Conservation (phyloP, 2,888 invertebrate genomes). For the Dicycla oo region DNA sequence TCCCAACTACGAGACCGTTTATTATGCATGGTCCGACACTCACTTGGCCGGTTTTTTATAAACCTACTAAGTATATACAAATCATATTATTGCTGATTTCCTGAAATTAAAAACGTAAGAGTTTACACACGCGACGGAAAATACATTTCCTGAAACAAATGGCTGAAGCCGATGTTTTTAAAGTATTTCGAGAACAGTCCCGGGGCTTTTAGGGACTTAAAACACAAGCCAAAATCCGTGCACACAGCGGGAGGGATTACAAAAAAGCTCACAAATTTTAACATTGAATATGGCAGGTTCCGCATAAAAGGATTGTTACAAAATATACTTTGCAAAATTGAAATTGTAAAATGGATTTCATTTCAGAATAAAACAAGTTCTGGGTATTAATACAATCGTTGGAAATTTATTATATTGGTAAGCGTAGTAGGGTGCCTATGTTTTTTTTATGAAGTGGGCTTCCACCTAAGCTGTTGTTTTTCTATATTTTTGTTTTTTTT, state of each 20-base stretch:
- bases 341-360: conserved; percentile 15
- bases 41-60: too few species aligned
- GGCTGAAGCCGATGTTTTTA: conserved; percentile 25
- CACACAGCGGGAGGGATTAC: conserved; percentile 49
- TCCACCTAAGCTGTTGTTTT: too few species aligned
- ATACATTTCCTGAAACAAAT: conserved; percentile 29
- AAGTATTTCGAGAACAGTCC: conserved; percentile 29
- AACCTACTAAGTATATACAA: too few species aligned
- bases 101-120: not conserved
- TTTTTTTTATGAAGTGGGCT: too few species aligned
- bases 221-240: conserved; percentile 33
- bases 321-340: conserved; percentile 17
- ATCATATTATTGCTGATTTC: not conserved
- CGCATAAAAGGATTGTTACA: conserved; percentile 16
- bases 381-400: not conserved
- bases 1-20: too few species aligned
- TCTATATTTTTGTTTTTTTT: too few species aligned
- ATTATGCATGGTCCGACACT: too few species aligned
- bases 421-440: too few species aligned
- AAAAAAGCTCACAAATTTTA: conserved; percentile 32
- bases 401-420: not conserved
- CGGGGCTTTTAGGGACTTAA: conserved; percentile 37
- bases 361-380: not conserved
- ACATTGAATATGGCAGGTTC: conserved; percentile 40
- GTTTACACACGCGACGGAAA: not conserved